Conservation (phyloP, 1,140 invertebrate species). For the Branchinecta lindahli region DNA sequence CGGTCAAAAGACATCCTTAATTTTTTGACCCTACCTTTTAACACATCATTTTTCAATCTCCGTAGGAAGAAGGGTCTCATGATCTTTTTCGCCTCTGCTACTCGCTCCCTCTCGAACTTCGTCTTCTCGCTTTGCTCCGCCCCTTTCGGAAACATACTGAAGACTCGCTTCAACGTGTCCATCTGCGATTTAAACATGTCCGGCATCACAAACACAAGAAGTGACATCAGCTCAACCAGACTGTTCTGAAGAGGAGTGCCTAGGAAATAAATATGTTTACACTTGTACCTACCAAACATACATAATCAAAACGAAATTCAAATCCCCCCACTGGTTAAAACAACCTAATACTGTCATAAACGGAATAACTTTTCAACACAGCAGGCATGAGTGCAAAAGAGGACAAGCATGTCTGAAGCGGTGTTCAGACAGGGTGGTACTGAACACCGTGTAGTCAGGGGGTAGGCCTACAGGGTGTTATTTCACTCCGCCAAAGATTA, state of each 20-base stretch:
- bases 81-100: constrained; percentile 80
- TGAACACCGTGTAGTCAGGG: too few relatives aligned
- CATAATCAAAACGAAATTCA: constrained; percentile 16
- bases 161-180: constrained; percentile 70
- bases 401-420: too few relatives aligned
- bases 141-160: constrained; percentile 37
- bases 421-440: too few relatives aligned
- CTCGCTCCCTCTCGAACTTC: constrained; percentile 45
- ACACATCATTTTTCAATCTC: constrained; percentile 71
- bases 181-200: constrained; percentile 78
- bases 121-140: constrained; percentile 5
- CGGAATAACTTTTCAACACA: too few relatives aligned
- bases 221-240: constrained; percentile 82
- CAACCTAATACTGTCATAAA: neutral
- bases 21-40: constrained; percentile 30
- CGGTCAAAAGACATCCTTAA: too few relatives aligned
- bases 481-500: too few relatives aligned
- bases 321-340: constrained; percentile 16
- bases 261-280: constrained; percentile 44
- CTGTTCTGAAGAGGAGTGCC: constrained; percentile 93
- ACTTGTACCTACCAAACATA: constrained; percentile 53
- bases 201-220: constrained; percentile 90
- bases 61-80: constrained; percentile 90
- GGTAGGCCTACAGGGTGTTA: too few relatives aligned
- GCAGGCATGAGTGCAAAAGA: too few relatives aligned